Base-by-base conservation (phyloP, 1,140 invertebrate species). In the Drosophila melanogaster region DNA sequence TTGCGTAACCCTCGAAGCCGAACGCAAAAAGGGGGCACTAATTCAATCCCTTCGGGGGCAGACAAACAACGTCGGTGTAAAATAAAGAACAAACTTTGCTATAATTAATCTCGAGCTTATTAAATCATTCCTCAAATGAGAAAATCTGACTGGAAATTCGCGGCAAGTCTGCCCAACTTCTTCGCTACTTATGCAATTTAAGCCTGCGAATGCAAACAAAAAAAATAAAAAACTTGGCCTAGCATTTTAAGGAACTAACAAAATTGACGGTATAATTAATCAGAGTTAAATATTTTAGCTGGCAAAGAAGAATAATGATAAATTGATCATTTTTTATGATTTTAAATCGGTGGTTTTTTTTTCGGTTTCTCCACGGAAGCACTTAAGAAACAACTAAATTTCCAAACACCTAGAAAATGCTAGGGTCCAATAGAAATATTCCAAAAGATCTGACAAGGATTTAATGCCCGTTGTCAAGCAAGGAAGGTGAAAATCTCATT, bases 41-140 rank as follows among this genome's bases (percentile, higher is more conserved):
- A 74, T 70, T 61, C 43, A 61, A 62, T 51, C 37, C 60, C 44
- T 22, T 43, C 37, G 11, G 24, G 35, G 44, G 59, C 15, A 57
- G 38, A 41, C 15, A 19, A 26, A n/a, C 44, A 33, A 49, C 60
- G 59, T 51, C 19, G 37, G 59, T 67, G 37, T 43, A 66, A 67
- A 67, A 65, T 67, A 65, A 67, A 51, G 54, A 61, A 50, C 35
- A 17, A 65, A 51, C 64, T 67, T 61, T 35, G 24, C 26, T 33
- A 17, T 67, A 67, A 67, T 67, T 65, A 67, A 65, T 64, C 59
- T 40, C 10, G 30, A 41, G 64, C 59, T 65, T 67, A 67, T 67
- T 67, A 67, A 67, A 67, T 65, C 46, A 65, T 51, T 58, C 17
- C 24, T 41, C 35, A 61, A 61, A 33, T 41, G 37, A 61, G 37